Percentiles rank a stretch among this genome's conserved stretches.
phyloP scores from a whole-genome alignment of 2,888 invertebrate species.

The Pseudococcus jackbeardsleyi region DNA sequence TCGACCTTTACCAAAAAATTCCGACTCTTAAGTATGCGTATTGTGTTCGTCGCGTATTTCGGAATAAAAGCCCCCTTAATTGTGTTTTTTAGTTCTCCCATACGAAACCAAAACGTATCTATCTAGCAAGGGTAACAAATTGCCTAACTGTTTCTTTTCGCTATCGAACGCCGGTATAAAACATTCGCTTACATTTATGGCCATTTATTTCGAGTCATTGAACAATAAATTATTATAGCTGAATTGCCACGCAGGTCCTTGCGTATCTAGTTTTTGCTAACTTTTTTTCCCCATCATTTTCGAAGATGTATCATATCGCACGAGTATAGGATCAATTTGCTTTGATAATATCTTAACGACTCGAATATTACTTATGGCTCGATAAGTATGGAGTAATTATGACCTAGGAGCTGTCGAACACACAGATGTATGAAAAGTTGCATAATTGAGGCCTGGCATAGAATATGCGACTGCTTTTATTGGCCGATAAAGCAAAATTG shows the following conservation, averaged over 20 bases:
- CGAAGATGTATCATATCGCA: neutral
- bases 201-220: constrained; percentile 3
- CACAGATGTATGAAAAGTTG: neutral
- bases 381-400: no score
- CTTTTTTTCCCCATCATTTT: neutral
- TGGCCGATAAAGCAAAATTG: no score
- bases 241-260: neutral
- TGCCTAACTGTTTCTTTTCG: constrained; percentile 2
- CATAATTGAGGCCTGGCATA: no score
- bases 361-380: no score
- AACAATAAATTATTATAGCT: neutral
- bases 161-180: neutral
- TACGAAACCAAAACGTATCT: neutral
- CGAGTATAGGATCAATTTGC: no score
- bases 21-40: constrained; percentile 1
- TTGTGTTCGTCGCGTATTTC: neutral
- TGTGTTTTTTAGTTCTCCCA: neutral
- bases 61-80: neutral
- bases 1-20: neutral
- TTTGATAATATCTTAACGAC: no score
- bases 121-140: neutral
- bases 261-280: neutral
- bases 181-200: constrained; percentile 2
- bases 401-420: neutral
- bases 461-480: no score